These are phyloP conservation scores for Narcine bancroftii DNA, from an alignment of 2,113 vertebrate genomes.

Conservation along the genomic window DNA sequence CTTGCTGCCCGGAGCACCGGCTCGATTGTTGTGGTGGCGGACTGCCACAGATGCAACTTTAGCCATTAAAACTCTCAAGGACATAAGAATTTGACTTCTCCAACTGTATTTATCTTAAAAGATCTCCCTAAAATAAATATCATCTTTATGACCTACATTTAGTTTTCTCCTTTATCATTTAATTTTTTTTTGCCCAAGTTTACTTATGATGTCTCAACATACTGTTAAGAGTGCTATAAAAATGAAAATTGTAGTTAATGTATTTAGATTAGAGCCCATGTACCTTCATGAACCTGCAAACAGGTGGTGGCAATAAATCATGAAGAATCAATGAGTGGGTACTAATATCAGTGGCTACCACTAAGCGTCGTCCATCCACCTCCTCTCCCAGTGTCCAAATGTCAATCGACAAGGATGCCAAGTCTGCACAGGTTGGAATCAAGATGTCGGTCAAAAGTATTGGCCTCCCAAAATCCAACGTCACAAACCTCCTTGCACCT, in stretches of 20 bases:
- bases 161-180: not conserved
- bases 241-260: not conserved
- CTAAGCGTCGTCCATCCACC: constrained; percentile 86
- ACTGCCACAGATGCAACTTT: too few relatives aligned
- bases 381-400: constrained; percentile 98
- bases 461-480: constrained; percentile 89
- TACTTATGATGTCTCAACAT: not conserved
- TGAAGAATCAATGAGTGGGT: constrained; percentile 95
- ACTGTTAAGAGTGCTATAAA: not conserved
- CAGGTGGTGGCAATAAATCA: constrained; percentile 87
- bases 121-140: not conserved
- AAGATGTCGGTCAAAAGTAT: constrained; percentile 86
- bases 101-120: not conserved
- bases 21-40: too few relatives aligned
- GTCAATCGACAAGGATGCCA: constrained; percentile 94
- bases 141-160: not conserved
- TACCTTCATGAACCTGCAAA: constrained; percentile 99
- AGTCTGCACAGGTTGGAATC: constrained; percentile 90
- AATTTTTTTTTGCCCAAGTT: not conserved
- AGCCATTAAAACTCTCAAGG: not conserved
- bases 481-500: constrained; percentile 95
- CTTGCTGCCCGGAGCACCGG: too few relatives aligned
- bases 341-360: constrained; percentile 95
- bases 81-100: not conserved
- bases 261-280: constrained; percentile 32